Conservation (phyloP, 2,888 invertebrate genomes). For the Troides oblongomaculatus region DNA sequence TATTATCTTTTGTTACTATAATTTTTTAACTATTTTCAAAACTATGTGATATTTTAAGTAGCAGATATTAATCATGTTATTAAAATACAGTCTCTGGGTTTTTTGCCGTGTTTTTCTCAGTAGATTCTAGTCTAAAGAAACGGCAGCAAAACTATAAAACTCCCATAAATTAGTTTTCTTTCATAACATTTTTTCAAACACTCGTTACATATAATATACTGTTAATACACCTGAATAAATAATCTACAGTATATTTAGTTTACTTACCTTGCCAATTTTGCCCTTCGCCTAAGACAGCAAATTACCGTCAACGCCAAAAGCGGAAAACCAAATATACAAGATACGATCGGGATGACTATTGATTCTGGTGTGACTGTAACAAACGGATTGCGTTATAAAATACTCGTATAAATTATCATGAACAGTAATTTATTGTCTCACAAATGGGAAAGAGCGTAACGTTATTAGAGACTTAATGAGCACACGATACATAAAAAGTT, state of each 20-base stretch:
- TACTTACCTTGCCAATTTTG: constrained; percentile 85
- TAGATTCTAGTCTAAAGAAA: no score
- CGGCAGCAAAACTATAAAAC: no score
- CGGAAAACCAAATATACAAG: constrained; percentile 94
- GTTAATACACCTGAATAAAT: background rate
- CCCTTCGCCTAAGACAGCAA: constrained; percentile 90
- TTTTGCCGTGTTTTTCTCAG: no score
- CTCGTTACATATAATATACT: background rate
- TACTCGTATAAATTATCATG: background rate
- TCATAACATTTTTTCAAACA: no score
- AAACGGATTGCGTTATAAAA: constrained; percentile 36
- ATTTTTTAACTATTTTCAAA: no score
- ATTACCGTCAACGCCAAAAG: constrained; percentile 91
- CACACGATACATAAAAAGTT: constrained; percentile 4
- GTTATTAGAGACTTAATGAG: background rate
- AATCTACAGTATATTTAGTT: background rate
- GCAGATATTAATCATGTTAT: no score
- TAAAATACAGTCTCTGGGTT: no score
- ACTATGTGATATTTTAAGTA: no score
- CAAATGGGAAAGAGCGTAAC: background rate
- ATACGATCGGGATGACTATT: constrained; percentile 92
- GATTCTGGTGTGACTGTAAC: constrained; percentile 91
- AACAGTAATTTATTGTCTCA: background rate
- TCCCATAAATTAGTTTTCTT: no score
- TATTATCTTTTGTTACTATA: no score